Percentiles rank a stretch among this genome's conserved stretches.
Conservation (phyloP, 35 echinoderm and acorn worm genomes). For the Anneissia japonica region DNA sequence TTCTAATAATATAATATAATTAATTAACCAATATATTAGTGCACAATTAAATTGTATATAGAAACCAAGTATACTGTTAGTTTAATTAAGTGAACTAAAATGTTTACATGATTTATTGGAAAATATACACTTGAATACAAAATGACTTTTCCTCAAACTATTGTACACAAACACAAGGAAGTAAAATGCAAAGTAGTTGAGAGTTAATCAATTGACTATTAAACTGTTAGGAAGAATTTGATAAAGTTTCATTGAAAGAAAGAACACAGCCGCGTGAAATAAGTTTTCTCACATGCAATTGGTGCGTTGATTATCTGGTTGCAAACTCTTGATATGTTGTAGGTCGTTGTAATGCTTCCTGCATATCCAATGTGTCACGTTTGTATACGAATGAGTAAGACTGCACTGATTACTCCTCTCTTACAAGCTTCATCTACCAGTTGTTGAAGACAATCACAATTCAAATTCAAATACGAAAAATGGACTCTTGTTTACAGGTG, state of each 20-base stretch:
- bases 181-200: too few species aligned
- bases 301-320: not conserved
- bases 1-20: too few species aligned
- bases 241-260: not conserved
- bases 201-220: not conserved
- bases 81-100: too few species aligned
- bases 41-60: too few species aligned
- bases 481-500: not conserved
- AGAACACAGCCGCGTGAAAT: not conserved
- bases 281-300: not conserved
- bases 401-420: not conserved
- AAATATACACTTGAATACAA: too few species aligned
- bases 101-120: too few species aligned
- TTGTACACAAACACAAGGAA: too few species aligned
- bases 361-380: not conserved
- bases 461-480: not conserved
- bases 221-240: not conserved
- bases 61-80: too few species aligned
- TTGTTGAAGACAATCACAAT: not conserved
- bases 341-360: not conserved
- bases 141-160: too few species aligned
- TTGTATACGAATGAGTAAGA: not conserved
- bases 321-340: not conserved
- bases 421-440: not conserved
- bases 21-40: too few species aligned